These are phyloP conservation scores for Peromyscus californicus DNA, from an alignment of 2,113 vertebrate genomes.

Conservation along the genomic window DNA sequence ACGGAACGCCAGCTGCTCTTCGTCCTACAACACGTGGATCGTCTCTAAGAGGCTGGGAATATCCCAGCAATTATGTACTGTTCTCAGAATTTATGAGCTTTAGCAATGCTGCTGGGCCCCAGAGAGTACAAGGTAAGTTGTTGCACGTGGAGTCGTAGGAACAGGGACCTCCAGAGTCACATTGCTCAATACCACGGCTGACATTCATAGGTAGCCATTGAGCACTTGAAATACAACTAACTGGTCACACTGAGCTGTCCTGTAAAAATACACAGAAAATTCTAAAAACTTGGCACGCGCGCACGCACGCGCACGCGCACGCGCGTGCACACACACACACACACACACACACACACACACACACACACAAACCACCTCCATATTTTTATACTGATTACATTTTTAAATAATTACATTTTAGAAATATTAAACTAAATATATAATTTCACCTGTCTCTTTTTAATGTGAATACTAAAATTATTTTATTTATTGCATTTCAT, in stretches of 20 bases:
- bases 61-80: neutral
- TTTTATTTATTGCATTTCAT: neutral
- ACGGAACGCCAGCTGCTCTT: neutral
- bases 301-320: too few relatives aligned
- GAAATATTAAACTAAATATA: neutral
- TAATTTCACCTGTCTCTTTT: neutral
- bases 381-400: neutral
- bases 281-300: neutral
- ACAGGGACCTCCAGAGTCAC: neutral
- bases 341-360: too few relatives aligned
- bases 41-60: neutral
- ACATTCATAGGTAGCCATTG: neutral
- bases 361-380: neutral
- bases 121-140: neutral
- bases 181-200: neutral
- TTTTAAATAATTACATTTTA: constrained; percentile 14
- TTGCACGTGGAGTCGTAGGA: neutral
- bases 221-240: neutral
- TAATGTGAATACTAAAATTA: neutral
- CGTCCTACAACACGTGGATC: neutral
- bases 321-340: too few relatives aligned
- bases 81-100: neutral
- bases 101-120: neutral
- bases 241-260: neutral
- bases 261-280: neutral